These are phyloP conservation scores for Beroe ovata DNA, from an alignment of 37 sponge, comb jelly and placozoan genomes.

Conservation along the genomic window DNA sequence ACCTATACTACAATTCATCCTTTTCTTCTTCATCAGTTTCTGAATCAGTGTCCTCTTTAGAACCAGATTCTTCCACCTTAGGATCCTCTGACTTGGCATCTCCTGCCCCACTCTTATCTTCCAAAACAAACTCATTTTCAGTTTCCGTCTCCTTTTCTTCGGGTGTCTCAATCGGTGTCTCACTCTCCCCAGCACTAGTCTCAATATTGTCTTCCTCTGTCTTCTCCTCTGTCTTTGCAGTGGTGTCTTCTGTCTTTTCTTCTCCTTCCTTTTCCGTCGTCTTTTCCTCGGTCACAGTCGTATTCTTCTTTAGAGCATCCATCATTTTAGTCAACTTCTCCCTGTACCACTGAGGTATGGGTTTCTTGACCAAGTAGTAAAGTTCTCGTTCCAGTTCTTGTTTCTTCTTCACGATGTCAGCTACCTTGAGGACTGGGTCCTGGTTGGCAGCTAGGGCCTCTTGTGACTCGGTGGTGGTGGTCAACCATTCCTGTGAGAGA, in stretches of 20 bases:
- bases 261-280: background rate
- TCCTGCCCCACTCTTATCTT: background rate
- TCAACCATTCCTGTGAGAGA: slow-evolving; percentile 45
- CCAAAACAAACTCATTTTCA: background rate
- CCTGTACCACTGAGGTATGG: slow-evolving; percentile 63
- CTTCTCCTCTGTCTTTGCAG: background rate
- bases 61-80: background rate
- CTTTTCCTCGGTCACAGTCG: background rate
- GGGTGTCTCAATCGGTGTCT: background rate
- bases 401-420: background rate
- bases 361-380: slow-evolving; percentile 55
- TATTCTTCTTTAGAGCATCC: slow-evolving; percentile 54
- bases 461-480: background rate
- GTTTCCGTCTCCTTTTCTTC: background rate
- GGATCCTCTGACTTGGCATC: background rate
- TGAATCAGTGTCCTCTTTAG: background rate
- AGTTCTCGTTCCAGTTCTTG: slow-evolving; percentile 9
- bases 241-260: background rate
- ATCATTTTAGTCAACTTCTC: slow-evolving; percentile 60
- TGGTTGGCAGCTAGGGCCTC: background rate
- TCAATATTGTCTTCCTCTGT: background rate
- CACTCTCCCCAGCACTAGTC: background rate
- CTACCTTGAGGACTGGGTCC: slow-evolving; percentile 13
- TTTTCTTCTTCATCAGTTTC: background rate
- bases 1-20: slow-evolving; percentile 30